phyloP scores from a whole-genome alignment of 1,140 invertebrate species.

The Drosophila equinoxialis region DNA sequence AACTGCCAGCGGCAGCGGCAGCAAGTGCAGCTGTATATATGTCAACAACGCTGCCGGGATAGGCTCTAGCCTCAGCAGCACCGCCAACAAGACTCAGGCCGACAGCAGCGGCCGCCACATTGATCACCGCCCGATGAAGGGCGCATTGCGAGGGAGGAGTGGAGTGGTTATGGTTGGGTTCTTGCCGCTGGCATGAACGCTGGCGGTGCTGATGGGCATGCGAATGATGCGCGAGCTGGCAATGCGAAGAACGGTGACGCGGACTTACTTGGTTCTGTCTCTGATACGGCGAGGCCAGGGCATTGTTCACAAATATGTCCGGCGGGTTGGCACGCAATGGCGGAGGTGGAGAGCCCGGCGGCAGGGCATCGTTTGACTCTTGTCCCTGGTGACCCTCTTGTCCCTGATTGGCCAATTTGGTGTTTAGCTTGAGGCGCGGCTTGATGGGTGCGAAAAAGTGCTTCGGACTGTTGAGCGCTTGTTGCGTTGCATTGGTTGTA shows the following conservation, averaged over 20 bases:
- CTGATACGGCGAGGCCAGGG: conserved; percentile 73
- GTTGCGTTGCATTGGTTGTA: conserved; percentile 69
- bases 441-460: conserved; percentile 82
- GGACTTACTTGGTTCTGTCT: conserved; percentile 79
- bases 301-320: conserved; percentile 79
- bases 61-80: conserved; percentile 18
- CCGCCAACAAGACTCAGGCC: conserved; percentile 46
- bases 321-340: conserved; percentile 63
- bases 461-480: conserved; percentile 73
- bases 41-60: conserved; percentile 58
- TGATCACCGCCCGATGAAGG: conserved; percentile 64
- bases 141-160: conserved; percentile 43
- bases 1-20: conserved; percentile 52
- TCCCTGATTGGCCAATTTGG: conserved; percentile 67
- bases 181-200: conserved; percentile 21
- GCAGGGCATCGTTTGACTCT: conserved; percentile 32
- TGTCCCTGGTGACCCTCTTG: conserved; percentile 14
- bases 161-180: neutral
- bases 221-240: conserved; percentile 41
- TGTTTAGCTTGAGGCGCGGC: conserved; percentile 77
- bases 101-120: conserved; percentile 71
- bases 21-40: conserved; percentile 68
- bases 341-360: conserved; percentile 65
- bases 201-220: conserved; percentile 40
- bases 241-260: conserved; percentile 62